Conservation (phyloP, 2,888 invertebrate species). For the Pseudococcus viburni region DNA sequence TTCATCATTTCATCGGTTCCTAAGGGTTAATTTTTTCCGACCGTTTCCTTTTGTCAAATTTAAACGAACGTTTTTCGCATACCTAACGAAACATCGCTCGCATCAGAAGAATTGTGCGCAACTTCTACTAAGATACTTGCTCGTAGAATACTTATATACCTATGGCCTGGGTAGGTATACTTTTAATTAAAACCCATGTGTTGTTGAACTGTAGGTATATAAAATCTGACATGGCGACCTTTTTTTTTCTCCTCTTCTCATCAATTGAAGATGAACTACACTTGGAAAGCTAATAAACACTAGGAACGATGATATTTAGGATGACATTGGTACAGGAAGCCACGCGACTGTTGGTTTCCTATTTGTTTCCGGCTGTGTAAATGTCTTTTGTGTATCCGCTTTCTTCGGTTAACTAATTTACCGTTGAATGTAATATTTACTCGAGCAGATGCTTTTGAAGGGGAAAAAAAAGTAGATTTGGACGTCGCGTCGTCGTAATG, state of each 20-base stretch:
- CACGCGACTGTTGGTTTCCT: constrained; percentile 49
- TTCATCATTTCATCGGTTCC: neutral
- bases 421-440: constrained; percentile 32
- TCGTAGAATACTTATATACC: neutral
- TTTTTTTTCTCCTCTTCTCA: constrained; percentile 9
- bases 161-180: neutral
- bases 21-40: constrained; percentile 6
- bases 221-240: constrained; percentile 18
- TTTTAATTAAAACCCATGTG: constrained; percentile 28
- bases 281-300: constrained; percentile 13
- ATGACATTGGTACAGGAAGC: constrained; percentile 48
- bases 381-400: constrained; percentile 52
- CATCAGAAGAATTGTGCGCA: neutral
- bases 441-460: neutral
- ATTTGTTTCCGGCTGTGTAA: constrained; percentile 43
- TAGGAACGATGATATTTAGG: constrained; percentile 28
- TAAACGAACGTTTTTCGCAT: constrained; percentile 17
- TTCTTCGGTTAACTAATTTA: constrained; percentile 33
- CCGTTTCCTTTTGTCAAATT: constrained; percentile 37
- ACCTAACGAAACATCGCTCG: neutral
- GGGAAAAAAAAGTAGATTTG: neutral
- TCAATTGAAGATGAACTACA: constrained; percentile 16
- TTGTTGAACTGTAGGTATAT: neutral
- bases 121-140: neutral
- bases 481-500: neutral